phyloP scores from a whole-genome alignment of 53 echinoderm and acorn worm genomes.

The Actinopyga echinites region DNA sequence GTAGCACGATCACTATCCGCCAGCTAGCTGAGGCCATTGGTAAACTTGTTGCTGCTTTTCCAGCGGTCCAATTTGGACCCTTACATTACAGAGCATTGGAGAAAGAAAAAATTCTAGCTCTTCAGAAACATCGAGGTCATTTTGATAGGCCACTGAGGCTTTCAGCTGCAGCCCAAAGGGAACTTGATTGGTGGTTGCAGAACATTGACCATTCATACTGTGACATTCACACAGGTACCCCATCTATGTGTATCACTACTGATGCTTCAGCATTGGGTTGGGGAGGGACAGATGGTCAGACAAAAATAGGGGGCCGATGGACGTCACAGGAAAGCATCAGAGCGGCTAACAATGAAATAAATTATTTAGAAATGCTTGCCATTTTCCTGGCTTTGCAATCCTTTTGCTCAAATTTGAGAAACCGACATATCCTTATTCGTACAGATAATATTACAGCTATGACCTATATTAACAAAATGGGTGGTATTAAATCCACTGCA shows the following conservation, averaged over 20 bases:
- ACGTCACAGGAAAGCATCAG: not conserved
- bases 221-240: not conserved
- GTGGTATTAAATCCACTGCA: constrained; percentile 41
- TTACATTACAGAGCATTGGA: constrained; percentile 2
- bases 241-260: not conserved
- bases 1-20: not conserved
- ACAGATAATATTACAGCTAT: constrained; percentile 67
- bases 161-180: not conserved
- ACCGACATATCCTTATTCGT: constrained; percentile 48
- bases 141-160: constrained; percentile 9
- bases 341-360: constrained; percentile 47
- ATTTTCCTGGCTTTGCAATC: constrained; percentile 55
- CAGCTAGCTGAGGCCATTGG: not conserved
- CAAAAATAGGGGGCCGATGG: constrained; percentile 10
- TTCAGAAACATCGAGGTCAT: constrained; percentile 5
- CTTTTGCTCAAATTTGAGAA: constrained; percentile 36
- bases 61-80: constrained; percentile 23
- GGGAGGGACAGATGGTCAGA: not conserved
- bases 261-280: not conserved
- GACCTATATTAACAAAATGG: constrained; percentile 65
- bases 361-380: constrained; percentile 64
- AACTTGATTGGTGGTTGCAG: constrained; percentile 7
- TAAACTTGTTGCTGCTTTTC: constrained; percentile 9
- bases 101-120: constrained; percentile 2
- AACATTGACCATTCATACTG: not conserved